Conservation (phyloP, 1,140 invertebrate genomes). For the Ceratina calcarata region DNA sequence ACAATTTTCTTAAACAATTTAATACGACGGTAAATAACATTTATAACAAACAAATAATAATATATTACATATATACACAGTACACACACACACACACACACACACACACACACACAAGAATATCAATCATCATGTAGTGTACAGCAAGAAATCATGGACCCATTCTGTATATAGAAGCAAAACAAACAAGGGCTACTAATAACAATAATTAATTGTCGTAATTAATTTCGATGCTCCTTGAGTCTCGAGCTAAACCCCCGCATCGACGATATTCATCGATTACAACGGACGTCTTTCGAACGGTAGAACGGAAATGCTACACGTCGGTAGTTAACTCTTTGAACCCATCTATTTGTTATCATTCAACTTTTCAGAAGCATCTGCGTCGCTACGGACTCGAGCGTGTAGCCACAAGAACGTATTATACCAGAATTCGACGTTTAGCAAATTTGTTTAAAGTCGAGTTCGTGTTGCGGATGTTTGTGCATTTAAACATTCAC, state of each 20-base stretch:
- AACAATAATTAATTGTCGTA: slow-evolving; percentile 59
- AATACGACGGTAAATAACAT: neutral
- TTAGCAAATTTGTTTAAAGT: neutral
- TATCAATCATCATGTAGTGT: slow-evolving; percentile 26
- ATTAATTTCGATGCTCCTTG: slow-evolving; percentile 59
- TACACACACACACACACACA: no score
- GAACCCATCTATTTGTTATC: slow-evolving; percentile 2
- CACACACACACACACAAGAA: neutral
- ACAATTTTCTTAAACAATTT: neutral
- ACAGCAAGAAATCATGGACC: slow-evolving; percentile 3
- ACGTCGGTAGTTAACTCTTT: neutral
- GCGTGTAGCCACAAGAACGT: no score
- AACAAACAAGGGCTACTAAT: slow-evolving; percentile 66
- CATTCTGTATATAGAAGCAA: slow-evolving; percentile 54
- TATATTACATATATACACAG: no score
- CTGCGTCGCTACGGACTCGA: slow-evolving; percentile 24
- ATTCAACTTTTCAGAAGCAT: slow-evolving; percentile 28
- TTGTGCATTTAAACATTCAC: neutral
- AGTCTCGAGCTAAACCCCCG: slow-evolving; percentile 56
- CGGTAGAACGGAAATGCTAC: slow-evolving; percentile 19
- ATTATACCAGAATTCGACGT: neutral
- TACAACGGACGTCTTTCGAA: slow-evolving; percentile 56
- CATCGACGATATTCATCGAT: slow-evolving; percentile 59
- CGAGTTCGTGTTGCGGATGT: neutral
- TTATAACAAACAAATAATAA: no score